phyloP scores from a whole-genome alignment of 2,113 vertebrate species.

The Anarhynchus alexandrinus region DNA sequence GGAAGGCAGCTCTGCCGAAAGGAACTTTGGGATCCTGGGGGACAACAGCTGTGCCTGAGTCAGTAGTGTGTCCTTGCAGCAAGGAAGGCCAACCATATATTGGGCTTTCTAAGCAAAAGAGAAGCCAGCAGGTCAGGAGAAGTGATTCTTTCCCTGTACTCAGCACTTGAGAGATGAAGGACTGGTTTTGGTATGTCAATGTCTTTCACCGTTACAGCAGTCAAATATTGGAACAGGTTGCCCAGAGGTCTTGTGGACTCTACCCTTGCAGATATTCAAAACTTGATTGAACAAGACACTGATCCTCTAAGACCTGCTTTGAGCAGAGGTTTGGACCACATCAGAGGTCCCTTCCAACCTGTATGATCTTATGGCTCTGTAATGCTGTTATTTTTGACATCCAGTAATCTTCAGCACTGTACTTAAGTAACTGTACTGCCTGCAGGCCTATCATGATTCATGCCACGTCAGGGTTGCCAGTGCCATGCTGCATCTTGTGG shows the following conservation, averaged over 20 bases:
- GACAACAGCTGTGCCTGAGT: neutral
- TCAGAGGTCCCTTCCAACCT: neutral
- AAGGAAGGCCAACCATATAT: neutral
- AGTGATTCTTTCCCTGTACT: neutral
- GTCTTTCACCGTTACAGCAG: neutral
- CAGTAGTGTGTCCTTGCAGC: neutral
- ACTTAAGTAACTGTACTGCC: neutral
- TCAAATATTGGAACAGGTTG: neutral
- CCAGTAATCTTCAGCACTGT: neutral
- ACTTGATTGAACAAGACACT: neutral
- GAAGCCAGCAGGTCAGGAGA: neutral
- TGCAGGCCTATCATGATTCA: neutral
- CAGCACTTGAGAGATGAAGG: neutral
- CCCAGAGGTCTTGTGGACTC: neutral
- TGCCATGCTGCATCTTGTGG: neutral
- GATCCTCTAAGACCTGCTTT: neutral
- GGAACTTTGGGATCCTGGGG: neutral
- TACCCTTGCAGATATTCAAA: neutral
- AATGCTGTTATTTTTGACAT: neutral
- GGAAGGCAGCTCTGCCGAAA: neutral
- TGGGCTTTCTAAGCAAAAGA: neutral
- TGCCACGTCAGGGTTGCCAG: neutral
- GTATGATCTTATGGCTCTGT: neutral
- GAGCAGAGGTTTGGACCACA: neutral
- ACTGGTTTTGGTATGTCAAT: neutral